Conservation (phyloP, 1,140 invertebrate genomes). For the Atta texana region DNA sequence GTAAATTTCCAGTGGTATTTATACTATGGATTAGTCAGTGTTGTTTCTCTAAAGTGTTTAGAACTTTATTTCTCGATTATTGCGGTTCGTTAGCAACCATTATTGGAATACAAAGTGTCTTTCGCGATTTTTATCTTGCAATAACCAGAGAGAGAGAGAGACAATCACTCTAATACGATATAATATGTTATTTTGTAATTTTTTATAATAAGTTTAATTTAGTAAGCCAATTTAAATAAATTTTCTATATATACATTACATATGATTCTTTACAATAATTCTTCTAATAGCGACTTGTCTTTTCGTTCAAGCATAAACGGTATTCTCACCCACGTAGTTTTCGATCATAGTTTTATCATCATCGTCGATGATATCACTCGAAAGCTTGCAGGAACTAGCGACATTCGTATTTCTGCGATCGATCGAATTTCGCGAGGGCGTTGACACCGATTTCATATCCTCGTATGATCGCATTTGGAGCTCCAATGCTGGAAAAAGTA, state of each 20-base stretch:
- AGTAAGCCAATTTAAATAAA: background rate
- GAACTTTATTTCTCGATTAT: background rate
- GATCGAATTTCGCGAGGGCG: slow-evolving; percentile 25
- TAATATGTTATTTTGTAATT: background rate
- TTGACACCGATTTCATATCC: slow-evolving; percentile 50
- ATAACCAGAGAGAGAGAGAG: background rate
- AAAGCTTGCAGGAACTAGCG: slow-evolving; percentile 4
- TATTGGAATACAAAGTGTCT: background rate
- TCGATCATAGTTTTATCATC: no score
- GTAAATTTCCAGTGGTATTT: background rate
- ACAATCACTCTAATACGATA: background rate
- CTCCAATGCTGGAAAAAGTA: slow-evolving; percentile 73
- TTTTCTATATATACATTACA: slow-evolving; percentile 4
- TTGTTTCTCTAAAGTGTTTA: background rate
- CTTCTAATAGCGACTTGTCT: slow-evolving; percentile 39
- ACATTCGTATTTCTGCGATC: background rate
- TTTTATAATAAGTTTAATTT: slow-evolving; percentile 17
- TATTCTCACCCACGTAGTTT: slow-evolving; percentile 36
- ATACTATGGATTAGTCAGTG: background rate
- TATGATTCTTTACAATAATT: background rate
- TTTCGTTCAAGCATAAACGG: background rate
- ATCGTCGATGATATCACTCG: slow-evolving; percentile 64
- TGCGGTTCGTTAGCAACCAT: background rate
- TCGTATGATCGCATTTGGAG: slow-evolving; percentile 56
- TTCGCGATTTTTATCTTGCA: background rate